phyloP scores from a whole-genome alignment of 2,888 invertebrate genomes.

The Zaprionus obscuricornis region DNA sequence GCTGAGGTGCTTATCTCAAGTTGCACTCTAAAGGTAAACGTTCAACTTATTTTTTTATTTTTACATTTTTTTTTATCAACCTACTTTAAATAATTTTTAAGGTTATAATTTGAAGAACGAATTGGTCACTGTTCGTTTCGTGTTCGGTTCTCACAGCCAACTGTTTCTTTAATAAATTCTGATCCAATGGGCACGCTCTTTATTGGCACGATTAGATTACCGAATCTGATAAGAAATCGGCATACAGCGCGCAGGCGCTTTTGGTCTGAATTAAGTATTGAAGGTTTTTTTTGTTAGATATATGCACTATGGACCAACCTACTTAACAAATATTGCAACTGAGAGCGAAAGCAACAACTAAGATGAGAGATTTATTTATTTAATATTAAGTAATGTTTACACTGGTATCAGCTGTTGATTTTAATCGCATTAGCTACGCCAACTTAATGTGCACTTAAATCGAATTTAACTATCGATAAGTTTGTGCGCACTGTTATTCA shows the following conservation, averaged over 20 bases:
- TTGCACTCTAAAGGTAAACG: conserved; percentile 4
- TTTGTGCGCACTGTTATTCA: too few relatives aligned
- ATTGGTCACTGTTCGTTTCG: conserved; percentile 26
- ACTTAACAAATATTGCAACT: conserved; percentile 30
- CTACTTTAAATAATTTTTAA: conserved; percentile 24
- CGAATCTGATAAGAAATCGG: conserved; percentile 50
- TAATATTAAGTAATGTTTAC: conserved; percentile 19
- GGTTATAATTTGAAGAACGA: conserved; percentile 22
- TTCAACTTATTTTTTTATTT: not conserved
- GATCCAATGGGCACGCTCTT: conserved; percentile 12
- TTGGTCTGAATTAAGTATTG: not conserved
- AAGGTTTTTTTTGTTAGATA: not conserved
- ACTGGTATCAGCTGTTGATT: conserved; percentile 40
- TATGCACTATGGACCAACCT: conserved; percentile 15
- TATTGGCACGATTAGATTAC: conserved; percentile 58
- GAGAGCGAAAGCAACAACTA: conserved; percentile 19
- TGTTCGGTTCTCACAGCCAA: conserved; percentile 49
- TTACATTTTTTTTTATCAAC: conserved; percentile 27
- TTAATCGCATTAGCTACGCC: conserved; percentile 24
- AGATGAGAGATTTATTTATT: conserved; percentile 12
- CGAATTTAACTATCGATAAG: conserved; percentile 31
- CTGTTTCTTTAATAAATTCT: conserved; percentile 26
- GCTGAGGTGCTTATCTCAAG: not conserved
- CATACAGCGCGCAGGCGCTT: conserved; percentile 45
- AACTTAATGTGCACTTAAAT: not conserved